These are phyloP conservation scores for Leptoclinus maculatus DNA, from an alignment of 2,797 vertebrate genomes.

Conservation along the genomic window DNA sequence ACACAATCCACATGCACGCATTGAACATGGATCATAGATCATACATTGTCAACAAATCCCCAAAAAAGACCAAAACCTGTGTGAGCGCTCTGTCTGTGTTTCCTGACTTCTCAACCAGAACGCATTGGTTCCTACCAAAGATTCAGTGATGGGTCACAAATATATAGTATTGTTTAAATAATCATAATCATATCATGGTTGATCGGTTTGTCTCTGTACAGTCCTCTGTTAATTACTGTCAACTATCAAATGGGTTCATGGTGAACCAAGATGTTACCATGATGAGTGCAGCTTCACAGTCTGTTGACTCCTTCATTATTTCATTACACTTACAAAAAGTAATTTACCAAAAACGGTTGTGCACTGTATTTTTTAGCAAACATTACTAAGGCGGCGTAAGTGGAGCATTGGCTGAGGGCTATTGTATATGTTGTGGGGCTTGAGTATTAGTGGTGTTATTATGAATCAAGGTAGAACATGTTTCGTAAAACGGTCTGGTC, in stretches of 20 bases:
- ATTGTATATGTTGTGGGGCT: background rate
- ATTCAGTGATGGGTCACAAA: background rate
- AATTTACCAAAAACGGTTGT: no score
- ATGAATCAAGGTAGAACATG: no score
- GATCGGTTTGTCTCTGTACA: background rate
- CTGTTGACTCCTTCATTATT: no score
- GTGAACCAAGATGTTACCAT: background rate
- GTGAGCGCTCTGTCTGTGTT: background rate
- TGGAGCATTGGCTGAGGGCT: no score
- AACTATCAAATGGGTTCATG: background rate
- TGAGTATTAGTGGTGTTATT: background rate
- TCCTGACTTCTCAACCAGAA: background rate
- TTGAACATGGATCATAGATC: no score
- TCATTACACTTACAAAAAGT: no score
- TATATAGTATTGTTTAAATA: background rate
- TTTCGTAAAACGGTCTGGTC: no score
- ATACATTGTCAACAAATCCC: background rate
- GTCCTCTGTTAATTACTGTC: background rate
- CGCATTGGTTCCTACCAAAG: background rate
- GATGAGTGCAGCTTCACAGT: background rate
- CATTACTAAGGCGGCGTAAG: background rate
- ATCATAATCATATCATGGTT: background rate
- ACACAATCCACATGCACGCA: no score
- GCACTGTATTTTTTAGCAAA: background rate
- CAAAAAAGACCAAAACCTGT: no score